A percentile compares a stretch with the other conserved stretches of the same genome.
Conservation (phyloP, 1,140 invertebrate genomes). For the Atta cephalotes region DNA sequence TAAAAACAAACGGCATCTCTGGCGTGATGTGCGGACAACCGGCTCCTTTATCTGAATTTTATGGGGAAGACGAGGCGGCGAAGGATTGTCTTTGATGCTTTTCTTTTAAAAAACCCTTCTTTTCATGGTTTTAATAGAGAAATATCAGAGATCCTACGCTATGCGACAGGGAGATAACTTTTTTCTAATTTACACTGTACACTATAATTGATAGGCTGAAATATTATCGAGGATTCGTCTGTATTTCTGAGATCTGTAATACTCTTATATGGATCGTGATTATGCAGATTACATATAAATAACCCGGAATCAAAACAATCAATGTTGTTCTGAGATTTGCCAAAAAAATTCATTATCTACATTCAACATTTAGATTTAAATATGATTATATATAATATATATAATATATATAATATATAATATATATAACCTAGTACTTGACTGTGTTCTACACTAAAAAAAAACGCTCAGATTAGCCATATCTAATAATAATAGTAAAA, state of each 20-base stretch:
- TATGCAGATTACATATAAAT: conserved; percentile 25
- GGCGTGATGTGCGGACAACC: conserved; percentile 70
- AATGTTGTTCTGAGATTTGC: conserved; percentile 17
- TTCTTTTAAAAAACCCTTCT: conserved; percentile 76
- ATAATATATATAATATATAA: background rate
- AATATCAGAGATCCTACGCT: background rate
- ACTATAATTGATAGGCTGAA: conserved; percentile 43
- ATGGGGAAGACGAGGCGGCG: conserved; percentile 79
- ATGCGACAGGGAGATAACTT: conserved; percentile 1
- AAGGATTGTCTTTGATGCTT: conserved; percentile 85
- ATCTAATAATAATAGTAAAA: background rate
- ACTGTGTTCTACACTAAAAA: background rate
- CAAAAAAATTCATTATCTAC: background rate
- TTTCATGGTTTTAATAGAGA: conserved; percentile 75
- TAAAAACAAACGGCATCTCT: conserved; percentile 73
- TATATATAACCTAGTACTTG: background rate
- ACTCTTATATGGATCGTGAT: conserved; percentile 23
- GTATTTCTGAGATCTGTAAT: conserved; percentile 43
- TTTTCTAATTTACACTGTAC: conserved; percentile 62
- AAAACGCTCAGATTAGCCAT: background rate
- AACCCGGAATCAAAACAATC: background rate
- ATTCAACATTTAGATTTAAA: conserved; percentile 6
- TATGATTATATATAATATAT: background rate
- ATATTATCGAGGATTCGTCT: conserved; percentile 46
- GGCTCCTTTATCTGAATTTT: conserved; percentile 74